Conservation (phyloP, 2,797 vertebrate species). For the Emys orbicularis region DNA sequence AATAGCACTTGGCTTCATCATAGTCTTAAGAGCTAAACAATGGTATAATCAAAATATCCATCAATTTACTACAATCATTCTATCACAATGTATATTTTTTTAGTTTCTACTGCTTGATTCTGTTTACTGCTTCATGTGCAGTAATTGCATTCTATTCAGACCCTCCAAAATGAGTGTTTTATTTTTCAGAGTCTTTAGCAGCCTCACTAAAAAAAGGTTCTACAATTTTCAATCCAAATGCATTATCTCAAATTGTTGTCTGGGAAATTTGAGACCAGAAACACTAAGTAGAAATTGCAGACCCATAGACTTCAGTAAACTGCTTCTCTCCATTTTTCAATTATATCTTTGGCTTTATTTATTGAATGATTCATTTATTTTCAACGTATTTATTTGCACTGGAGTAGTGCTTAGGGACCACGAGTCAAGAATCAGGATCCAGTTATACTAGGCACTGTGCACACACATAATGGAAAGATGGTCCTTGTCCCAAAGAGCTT, state of each 20-base stretch:
- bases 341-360: neutral
- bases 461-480: neutral
- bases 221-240: constrained; percentile 39
- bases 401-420: neutral
- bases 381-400: neutral
- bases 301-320: neutral
- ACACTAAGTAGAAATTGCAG: constrained; percentile 11
- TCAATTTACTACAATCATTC: constrained; percentile 4
- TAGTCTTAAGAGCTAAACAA: constrained; percentile 24
- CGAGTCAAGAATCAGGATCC: neutral
- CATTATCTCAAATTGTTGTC: constrained; percentile 20
- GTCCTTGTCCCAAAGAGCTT: neutral
- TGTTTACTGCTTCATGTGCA: neutral
- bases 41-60: constrained; percentile 8
- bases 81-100: constrained; percentile 8
- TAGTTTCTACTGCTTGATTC: neutral
- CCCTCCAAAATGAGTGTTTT: neutral
- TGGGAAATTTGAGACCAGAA: neutral
- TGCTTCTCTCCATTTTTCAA: constrained; percentile 7
- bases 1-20: neutral
- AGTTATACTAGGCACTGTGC: neutral
- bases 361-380: neutral
- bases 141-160: constrained; percentile 7
- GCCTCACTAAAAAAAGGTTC: constrained; percentile 6
- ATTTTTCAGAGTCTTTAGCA: neutral